A percentile compares a stretch with the other conserved stretches of the same genome.
phyloP scores from a whole-genome alignment of 1,140 invertebrate species.

The Bombus consobrinus region DNA sequence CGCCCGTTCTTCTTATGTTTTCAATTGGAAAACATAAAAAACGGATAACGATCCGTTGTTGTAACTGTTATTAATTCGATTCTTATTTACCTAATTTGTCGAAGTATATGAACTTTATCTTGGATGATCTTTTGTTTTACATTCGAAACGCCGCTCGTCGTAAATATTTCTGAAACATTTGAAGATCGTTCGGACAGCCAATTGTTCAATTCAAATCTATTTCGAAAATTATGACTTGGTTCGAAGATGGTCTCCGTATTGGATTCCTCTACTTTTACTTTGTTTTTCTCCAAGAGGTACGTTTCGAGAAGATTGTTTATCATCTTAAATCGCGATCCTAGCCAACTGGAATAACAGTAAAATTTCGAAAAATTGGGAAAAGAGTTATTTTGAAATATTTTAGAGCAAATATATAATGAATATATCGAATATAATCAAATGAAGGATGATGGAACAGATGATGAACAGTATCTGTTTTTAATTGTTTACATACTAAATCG shows the following conservation, averaged over 20 bases:
- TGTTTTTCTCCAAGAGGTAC: neutral
- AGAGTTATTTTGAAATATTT: too few species aligned
- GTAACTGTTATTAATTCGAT: neutral
- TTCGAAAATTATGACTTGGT: neutral
- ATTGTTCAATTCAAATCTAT: neutral
- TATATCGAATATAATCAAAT: too few species aligned
- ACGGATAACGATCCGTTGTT: accelerated
- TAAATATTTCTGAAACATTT: accelerated
- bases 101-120: neutral
- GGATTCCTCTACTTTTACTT: neutral
- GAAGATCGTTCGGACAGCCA: accelerated
- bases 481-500: slow-evolving; percentile 26
- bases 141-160: accelerated
- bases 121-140: neutral
- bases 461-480: too few species aligned
- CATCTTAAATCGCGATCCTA: slow-evolving; percentile 31
- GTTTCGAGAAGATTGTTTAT: slow-evolving; percentile 28
- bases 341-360: slow-evolving; percentile 4
- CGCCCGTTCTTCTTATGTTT: accelerated
- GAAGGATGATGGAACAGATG: too few species aligned
- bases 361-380: too few species aligned
- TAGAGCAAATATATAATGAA: too few species aligned
- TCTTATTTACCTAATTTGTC: slow-evolving; percentile 13
- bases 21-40: accelerated
- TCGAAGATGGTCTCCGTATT: neutral